Conservation (phyloP, 2,797 vertebrate species). For the Glyptemys insculpta region DNA sequence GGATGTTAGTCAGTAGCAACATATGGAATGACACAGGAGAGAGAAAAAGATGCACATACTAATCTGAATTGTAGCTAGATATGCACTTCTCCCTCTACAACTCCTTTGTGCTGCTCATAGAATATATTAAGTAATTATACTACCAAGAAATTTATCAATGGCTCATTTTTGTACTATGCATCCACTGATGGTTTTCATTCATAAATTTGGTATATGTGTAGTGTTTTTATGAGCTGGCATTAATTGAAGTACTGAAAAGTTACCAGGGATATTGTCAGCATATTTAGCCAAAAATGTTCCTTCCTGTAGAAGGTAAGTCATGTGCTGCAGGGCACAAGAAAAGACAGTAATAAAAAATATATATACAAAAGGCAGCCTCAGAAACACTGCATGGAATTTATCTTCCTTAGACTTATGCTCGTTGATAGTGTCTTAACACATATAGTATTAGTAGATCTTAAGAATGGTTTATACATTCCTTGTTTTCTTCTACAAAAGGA, state of each 20-base stretch:
- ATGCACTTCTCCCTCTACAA: neutral
- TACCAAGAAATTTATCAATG: neutral
- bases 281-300: constrained; percentile 24
- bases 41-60: fast-evolving
- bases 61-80: neutral
- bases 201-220: constrained; percentile 16
- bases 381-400: constrained; percentile 31
- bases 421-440: constrained; percentile 18
- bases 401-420: neutral
- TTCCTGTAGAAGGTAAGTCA: constrained; percentile 21
- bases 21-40: neutral
- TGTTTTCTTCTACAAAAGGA: constrained; percentile 59
- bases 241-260: constrained; percentile 24
- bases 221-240: neutral
- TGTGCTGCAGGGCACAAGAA: constrained; percentile 19
- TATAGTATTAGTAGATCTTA: constrained; percentile 35
- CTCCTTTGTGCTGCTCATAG: neutral
- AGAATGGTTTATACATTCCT: constrained; percentile 1
- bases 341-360: constrained; percentile 7
- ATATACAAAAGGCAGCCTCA: constrained; percentile 45
- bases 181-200: constrained; percentile 53
- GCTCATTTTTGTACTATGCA: fast-evolving
- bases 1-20: neutral
- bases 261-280: constrained; percentile 23
- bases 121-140: neutral